Evolutionary conservation across 2,888 invertebrate species (phyloP).

Genomic region (Embidobia sp.): DNA sequence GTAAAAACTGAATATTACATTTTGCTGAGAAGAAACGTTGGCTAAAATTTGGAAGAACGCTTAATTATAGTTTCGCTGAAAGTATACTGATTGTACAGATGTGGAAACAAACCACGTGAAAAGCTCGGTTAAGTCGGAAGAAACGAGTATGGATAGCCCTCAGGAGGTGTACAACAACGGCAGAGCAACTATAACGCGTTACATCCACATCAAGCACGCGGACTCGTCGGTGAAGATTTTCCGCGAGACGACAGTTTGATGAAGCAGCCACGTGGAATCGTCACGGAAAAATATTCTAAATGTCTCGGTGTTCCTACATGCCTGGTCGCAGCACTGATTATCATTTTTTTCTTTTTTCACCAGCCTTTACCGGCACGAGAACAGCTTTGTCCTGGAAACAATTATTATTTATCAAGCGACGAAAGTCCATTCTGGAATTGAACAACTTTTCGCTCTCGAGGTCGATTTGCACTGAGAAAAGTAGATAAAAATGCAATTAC

Average conservation of each 20-base stretch:
- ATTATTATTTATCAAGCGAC: neutral
- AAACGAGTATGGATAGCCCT: conserved; percentile 65
- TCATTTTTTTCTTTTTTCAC: neutral
- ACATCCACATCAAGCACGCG: conserved; percentile 81
- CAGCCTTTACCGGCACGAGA: neutral
- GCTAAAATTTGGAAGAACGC: too few species aligned
- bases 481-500: too few species aligned
- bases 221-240: conserved; percentile 81
- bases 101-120: conserved; percentile 68
- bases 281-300: conserved; percentile 71
- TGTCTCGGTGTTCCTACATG: conserved; percentile 71
- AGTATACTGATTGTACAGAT: conserved; percentile 66
- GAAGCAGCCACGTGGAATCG: conserved; percentile 58
- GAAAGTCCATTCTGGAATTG: neutral
- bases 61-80: too few species aligned
- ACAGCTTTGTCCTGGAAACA: conserved; percentile 14
- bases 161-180: conserved; percentile 70
- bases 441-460: neutral
- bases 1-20: too few species aligned
- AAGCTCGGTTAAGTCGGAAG: conserved; percentile 62
- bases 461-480: neutral
- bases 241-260: conserved; percentile 81
- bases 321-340: neutral
- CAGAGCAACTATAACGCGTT: conserved; percentile 79
- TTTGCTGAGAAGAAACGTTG: too few species aligned